phyloP scores from a whole-genome alignment of 2,113 vertebrate genomes.

The Ivindomyrus marchei region DNA sequence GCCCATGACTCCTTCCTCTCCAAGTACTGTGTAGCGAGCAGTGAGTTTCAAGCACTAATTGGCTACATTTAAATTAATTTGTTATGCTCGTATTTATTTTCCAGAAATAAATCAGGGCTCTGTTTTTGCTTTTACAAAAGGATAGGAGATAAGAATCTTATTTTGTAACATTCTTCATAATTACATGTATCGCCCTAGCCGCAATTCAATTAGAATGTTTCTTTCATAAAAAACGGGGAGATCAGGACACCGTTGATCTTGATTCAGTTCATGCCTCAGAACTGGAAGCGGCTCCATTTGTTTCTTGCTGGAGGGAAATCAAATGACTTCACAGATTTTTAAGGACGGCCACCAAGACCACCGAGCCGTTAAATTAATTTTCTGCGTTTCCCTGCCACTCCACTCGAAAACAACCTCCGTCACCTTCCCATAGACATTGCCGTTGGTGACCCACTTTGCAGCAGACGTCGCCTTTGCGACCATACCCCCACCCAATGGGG shows the following conservation, averaged over 20 bases:
- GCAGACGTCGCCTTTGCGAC: neutral
- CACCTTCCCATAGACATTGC: neutral
- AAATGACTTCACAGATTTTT: conserved; percentile 10
- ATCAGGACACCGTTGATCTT: neutral
- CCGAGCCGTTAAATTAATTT: conserved; percentile 20
- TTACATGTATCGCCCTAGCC: neutral
- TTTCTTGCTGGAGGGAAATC: conserved; percentile 3
- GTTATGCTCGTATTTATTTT: neutral
- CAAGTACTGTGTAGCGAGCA: neutral
- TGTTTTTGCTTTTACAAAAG: neutral
- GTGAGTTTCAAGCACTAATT: neutral
- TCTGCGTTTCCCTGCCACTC: neutral
- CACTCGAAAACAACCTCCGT: neutral
- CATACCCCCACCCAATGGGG: neutral
- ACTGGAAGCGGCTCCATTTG: neutral
- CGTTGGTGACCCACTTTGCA: neutral
- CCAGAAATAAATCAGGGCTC: neutral
- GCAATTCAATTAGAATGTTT: conserved; percentile 10
- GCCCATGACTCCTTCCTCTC: neutral
- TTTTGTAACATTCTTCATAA: neutral
- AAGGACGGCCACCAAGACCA: conserved; percentile 5
- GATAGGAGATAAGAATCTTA: neutral
- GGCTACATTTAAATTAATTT: neutral
- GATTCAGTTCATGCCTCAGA: neutral
- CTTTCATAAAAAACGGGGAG: neutral